Evolutionary conservation across 2,888 invertebrate species (phyloP).

Genomic region (Omphaloscelis lunosa): DNA sequence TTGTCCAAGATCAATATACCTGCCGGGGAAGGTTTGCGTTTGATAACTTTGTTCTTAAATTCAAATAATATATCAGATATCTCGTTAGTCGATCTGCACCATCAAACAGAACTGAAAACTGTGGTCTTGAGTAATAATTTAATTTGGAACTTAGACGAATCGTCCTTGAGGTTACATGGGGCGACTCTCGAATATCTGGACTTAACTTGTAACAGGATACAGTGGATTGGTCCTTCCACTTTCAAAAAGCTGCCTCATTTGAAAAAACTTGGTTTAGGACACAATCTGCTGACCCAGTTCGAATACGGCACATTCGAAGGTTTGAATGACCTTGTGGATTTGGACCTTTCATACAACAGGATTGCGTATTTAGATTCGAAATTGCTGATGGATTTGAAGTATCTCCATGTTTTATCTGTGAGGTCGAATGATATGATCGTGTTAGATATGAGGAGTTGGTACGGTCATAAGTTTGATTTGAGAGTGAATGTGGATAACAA

Average conservation of each 20-base stretch:
- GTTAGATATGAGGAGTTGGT: conserved; percentile 81
- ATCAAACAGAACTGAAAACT: conserved; percentile 75
- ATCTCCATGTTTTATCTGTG: conserved; percentile 76
- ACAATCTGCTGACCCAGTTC: conserved; percentile 76
- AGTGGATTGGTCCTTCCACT: conserved; percentile 77
- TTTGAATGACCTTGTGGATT: conserved; percentile 71
- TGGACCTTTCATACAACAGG: conserved; percentile 77
- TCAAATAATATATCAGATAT: conserved; percentile 81
- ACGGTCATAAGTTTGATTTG: conserved; percentile 76
- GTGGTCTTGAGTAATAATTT: conserved; percentile 80
- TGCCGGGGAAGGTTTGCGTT: conserved; percentile 76
- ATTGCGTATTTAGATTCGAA: conserved; percentile 80
- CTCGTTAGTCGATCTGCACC: conserved; percentile 73
- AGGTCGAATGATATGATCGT: conserved; percentile 76
- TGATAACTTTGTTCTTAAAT: conserved; percentile 76
- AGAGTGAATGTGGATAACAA: conserved; percentile 82
- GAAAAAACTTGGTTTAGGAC: conserved; percentile 76
- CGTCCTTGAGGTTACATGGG: conserved; percentile 77
- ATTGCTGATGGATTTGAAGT: conserved; percentile 80
- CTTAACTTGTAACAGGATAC: conserved; percentile 78
- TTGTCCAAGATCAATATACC: conserved; percentile 77
- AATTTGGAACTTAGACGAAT: conserved; percentile 75
- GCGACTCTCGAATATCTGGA: conserved; percentile 74
- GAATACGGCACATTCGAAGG: conserved; percentile 83
- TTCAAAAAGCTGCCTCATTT: conserved; percentile 76